Evolutionary conservation across 2,888 invertebrate species (phyloP), one percentile per base, ranked within the genome.

Genomic region (Heliconius sara): DNA sequence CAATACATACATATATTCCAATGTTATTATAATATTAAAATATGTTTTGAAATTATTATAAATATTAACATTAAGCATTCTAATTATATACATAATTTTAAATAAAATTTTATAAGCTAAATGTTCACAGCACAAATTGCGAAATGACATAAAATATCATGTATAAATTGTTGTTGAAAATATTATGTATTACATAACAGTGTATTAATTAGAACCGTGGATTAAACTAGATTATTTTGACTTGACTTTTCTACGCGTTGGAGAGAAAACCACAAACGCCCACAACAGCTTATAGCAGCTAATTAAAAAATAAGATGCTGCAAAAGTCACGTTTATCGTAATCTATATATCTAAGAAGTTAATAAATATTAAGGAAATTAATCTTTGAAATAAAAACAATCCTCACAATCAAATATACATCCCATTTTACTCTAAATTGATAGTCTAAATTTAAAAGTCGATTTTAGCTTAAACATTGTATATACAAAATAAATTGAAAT

Each of bases 401-500:
- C 52, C 19, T 68, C 5, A 39, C 39, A n/a, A 2, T n/a, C 3
- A 19, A 39, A 39, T 68, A 68, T 39, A 67, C 39, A n/a, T 39
- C n/a, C 67, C 39, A 12, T 7, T 68, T 27, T 27, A 27, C 13
- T 10, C 25, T 16, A 52, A 71, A 43, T 71, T 43, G 47, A 71
- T 52, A 27, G 27, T 71, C 71, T 52, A 52, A 52, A 57, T 30
- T 57, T 72, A 52, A 52, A 60, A 43, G 25, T 65, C n/a, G 12
- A 60, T 57, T 60, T 68, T 39, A 30, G 16, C 25, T 63, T 77
- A 27, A 52, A 57, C 22, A 30, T 19, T 66, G 13, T 22, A 39
- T 22, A 39, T 57, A 74, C 25, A 71, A 71, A 66, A 65, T 30
- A 65, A 27, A 68, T 30, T 57, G 52, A 67, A 60, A 52, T 74